These are phyloP conservation scores for Anagyrus pseudococci DNA, from an alignment of 2,888 invertebrate species.

Conservation along the genomic window DNA sequence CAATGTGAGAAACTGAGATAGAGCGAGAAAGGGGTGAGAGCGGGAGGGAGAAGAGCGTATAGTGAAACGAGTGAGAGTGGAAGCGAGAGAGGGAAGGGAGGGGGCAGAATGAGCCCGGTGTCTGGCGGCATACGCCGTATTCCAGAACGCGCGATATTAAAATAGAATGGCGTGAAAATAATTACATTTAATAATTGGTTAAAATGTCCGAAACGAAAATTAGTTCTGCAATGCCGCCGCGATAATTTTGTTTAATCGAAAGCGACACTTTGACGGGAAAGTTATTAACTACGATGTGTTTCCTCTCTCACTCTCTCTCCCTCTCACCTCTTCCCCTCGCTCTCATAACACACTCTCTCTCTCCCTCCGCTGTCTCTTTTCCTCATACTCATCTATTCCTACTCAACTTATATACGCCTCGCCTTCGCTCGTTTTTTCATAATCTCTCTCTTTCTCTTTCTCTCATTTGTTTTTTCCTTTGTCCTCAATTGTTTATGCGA, in stretches of 20 bases:
- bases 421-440: too few species aligned
- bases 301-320: conserved; percentile 4
- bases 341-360: too few species aligned
- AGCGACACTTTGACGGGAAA: conserved; percentile 39
- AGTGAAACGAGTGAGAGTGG: too few species aligned
- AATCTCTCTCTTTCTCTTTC: too few species aligned
- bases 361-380: conserved; percentile 16
- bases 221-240: conserved; percentile 52
- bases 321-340: too few species aligned
- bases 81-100: not conserved
- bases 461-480: too few species aligned
- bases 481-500: too few species aligned
- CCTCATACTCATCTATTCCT: too few species aligned
- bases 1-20: too few species aligned
- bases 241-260: conserved; percentile 52
- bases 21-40: conserved; percentile 12
- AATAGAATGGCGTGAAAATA: conserved; percentile 54
- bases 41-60: not conserved
- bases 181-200: conserved; percentile 57
- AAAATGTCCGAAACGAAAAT: conserved; percentile 56
- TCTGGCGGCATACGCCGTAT: conserved; percentile 28
- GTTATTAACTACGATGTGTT: conserved; percentile 34
- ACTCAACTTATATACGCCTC: too few species aligned
- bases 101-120: too few species aligned
- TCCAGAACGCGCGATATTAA: conserved; percentile 48